These are phyloP conservation scores for Sebastes vulpes DNA, from an alignment of 2,797 vertebrate genomes.

Conservation along the genomic window DNA sequence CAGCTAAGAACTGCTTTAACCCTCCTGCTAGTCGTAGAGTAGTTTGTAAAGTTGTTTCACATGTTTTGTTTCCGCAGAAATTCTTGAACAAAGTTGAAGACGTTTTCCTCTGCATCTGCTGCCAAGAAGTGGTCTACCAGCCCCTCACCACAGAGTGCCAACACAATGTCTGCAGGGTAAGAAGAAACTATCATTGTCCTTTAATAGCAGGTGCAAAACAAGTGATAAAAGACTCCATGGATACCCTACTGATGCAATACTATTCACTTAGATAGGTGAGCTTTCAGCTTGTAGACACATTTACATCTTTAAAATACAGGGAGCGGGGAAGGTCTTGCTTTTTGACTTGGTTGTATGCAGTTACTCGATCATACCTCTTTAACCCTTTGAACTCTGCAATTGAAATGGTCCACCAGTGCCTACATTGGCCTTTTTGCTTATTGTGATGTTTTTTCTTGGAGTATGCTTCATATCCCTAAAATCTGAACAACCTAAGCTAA, in stretches of 20 bases:
- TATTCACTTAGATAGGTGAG: too few relatives aligned
- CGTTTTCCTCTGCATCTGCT: conserved; percentile 96
- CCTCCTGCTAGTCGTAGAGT: neutral
- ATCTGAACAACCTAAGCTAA: too few relatives aligned
- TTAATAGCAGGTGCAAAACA: neutral
- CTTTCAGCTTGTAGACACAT: neutral
- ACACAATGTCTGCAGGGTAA: conserved; percentile 97
- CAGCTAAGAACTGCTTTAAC: neutral
- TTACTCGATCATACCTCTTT: neutral
- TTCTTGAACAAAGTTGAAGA: conserved; percentile 96
- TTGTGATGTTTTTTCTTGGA: too few relatives aligned
- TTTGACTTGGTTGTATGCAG: neutral
- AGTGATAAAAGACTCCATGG: neutral
- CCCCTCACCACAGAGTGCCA: conserved; percentile 96
- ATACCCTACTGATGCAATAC: too few relatives aligned
- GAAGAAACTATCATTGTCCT: conserved; percentile 44
- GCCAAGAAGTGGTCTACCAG: conserved; percentile 95
- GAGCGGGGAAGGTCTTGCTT: neutral
- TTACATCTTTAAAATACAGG: too few relatives aligned
- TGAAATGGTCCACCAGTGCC: too few relatives aligned
- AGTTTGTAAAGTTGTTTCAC: neutral
- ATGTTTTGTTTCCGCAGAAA: conserved; percentile 81
- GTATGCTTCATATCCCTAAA: too few relatives aligned
- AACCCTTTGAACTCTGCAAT: too few relatives aligned
- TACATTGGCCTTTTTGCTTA: too few relatives aligned